Base-by-base conservation (phyloP, 2,113 vertebrate species). In the Physeter macrocephalus region DNA sequence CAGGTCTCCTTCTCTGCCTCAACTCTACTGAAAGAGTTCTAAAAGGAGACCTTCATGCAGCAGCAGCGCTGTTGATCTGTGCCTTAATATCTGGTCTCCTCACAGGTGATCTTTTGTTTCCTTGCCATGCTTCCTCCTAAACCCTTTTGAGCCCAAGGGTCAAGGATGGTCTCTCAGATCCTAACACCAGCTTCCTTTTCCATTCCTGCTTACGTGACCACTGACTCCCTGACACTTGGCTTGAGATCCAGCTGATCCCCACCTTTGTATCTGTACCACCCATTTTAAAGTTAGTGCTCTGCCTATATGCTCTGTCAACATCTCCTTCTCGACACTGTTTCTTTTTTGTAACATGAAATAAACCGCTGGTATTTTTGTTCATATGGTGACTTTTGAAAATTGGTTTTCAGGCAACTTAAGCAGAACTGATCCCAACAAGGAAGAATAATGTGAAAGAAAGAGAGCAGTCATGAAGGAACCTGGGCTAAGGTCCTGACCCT, bases 331-430 rank as follows among this genome's bases (percentile, higher is more conserved):
- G 25, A 27, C 6, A 39, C 27, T 64, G 21, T 61, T 94, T 34
- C 59, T 77, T 69, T 36, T 94, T 15, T 88, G 1, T 52, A n/a
- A 75, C 17, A n/a, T 69, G n/a, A 92, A 80, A 85, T 49, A 74
- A 95, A 72, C 2, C 1, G 2, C 8, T 66, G 27, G 36, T 59
- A 52, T 27, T 84, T 31, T 87, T 86, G 46, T 41, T 31, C 5
- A 89, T 67, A 46, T 11, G 21, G 17, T 81, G 36, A 80, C 31
- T 94, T 93, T 75, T 94, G 71, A 97, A 93, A 89, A 86, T 85
- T 54, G 62, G 29, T 81, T 93, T 74, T 36, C 34, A 93, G 39
- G 34, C 75, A 67, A 75, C 6, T 34, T 75, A 78, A 61, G 31
- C n/a, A 80, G 66, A 92, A 84, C 21, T 61, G 43, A 52, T 80